These are phyloP conservation scores for Oligia fasciuncula DNA, from an alignment of 2,888 invertebrate genomes.

Conservation along the genomic window DNA sequence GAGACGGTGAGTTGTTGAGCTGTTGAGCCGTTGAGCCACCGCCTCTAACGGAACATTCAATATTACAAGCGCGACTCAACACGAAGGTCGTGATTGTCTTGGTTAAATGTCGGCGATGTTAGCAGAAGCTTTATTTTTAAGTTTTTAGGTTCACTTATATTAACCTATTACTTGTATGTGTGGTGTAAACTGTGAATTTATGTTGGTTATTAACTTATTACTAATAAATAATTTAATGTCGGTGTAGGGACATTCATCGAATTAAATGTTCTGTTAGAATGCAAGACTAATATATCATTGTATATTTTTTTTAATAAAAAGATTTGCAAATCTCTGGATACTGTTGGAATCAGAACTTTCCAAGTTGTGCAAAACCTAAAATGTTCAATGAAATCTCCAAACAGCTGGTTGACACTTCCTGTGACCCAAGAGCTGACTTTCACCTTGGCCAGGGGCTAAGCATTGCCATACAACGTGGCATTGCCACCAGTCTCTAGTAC, in stretches of 20 bases:
- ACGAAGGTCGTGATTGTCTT: background rate
- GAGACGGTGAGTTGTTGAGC: constrained; percentile 29
- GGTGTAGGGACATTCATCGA: background rate
- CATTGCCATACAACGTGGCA: background rate
- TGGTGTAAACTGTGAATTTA: background rate
- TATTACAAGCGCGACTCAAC: constrained; percentile 39
- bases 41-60: constrained; percentile 26
- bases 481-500: background rate
- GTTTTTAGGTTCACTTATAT: background rate
- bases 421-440: background rate
- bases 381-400: background rate
- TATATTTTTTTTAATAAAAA: background rate
- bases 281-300: background rate
- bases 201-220: background rate
- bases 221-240: background rate
- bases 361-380: background rate
- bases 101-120: background rate
- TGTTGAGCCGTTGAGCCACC: constrained; percentile 35
- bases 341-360: background rate
- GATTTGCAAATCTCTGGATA: too few species aligned
- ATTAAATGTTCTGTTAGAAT: background rate
- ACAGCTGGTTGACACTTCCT: background rate
- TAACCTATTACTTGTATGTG: background rate
- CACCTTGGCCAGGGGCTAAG: background rate
- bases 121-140: background rate